Evolutionary conservation across 2,888 invertebrate genomes (phyloP).

Genomic region (Drosophila histrio): DNA sequence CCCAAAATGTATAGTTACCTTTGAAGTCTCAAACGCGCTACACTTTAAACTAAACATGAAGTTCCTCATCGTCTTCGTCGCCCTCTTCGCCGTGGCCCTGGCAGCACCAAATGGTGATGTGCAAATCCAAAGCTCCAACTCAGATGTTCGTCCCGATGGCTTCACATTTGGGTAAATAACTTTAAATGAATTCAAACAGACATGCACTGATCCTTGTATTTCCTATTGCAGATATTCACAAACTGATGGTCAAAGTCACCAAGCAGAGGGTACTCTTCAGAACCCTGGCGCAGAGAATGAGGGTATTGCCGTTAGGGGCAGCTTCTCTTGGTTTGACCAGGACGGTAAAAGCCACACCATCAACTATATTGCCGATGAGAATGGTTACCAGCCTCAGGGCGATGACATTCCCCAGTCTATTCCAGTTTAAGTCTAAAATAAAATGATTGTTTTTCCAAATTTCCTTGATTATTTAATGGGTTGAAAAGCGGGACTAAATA

Average conservation of each 20-base stretch:
- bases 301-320: slow-evolving; percentile 64
- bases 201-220: neutral
- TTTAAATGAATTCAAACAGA: too few relatives aligned
- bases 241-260: slow-evolving; percentile 7
- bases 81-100: slow-evolving; percentile 69
- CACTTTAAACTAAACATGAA: slow-evolving; percentile 59
- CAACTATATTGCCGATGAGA: slow-evolving; percentile 82
- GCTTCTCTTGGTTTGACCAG: slow-evolving; percentile 85
- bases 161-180: slow-evolving; percentile 84
- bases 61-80: slow-evolving; percentile 72
- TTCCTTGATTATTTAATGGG: neutral
- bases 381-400: slow-evolving; percentile 84
- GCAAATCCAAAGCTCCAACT: neutral
- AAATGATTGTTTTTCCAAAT: slow-evolving; percentile 9
- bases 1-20: slow-evolving; percentile 38
- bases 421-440: neutral
- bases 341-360: slow-evolving; percentile 86
- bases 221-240: neutral
- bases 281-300: slow-evolving; percentile 83
- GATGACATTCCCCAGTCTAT: too few relatives aligned
- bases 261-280: slow-evolving; percentile 52
- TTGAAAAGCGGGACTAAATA: neutral
- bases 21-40: slow-evolving; percentile 50
- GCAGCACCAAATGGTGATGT: slow-evolving; percentile 58
- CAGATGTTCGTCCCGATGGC: slow-evolving; percentile 84